These are phyloP conservation scores for Apodemus sylvaticus DNA, from an alignment of 2,113 vertebrate genomes.

Conservation along the genomic window DNA sequence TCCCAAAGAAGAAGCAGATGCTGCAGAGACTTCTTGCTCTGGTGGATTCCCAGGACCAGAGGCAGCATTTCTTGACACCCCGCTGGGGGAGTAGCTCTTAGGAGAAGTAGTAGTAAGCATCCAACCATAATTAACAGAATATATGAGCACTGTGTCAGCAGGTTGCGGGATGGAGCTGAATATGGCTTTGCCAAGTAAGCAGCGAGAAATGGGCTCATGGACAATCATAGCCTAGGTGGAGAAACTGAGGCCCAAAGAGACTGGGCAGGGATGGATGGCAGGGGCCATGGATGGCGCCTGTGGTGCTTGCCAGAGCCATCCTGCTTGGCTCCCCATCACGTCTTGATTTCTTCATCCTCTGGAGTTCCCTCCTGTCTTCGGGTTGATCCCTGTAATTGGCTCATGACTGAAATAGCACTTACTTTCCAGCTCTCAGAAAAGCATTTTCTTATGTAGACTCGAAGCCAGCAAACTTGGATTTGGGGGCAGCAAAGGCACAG, in stretches of 20 bases:
- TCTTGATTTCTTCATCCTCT: neutral
- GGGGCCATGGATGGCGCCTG: neutral
- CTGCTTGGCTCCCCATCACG: accelerated
- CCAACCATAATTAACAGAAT: no score
- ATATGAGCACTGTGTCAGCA: accelerated
- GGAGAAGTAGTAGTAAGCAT: neutral
- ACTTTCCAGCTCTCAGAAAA: neutral
- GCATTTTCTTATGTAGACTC: neutral
- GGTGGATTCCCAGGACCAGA: neutral
- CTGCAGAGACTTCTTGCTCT: neutral
- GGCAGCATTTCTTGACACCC: accelerated
- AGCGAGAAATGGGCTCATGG: neutral
- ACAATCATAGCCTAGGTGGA: neutral
- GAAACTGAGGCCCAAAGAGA: neutral
- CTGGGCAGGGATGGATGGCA: no score
- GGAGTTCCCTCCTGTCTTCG: neutral
- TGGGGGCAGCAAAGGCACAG: neutral
- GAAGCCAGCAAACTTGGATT: neutral
- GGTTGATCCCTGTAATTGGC: neutral
- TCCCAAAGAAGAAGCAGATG: neutral
- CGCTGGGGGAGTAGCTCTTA: no score
- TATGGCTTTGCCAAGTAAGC: neutral
- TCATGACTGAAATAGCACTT: neutral
- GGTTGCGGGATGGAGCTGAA: accelerated
- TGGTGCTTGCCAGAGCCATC: accelerated